phyloP scores from a whole-genome alignment of 2,888 invertebrate species.

The Eupithecia abbreviata region DNA sequence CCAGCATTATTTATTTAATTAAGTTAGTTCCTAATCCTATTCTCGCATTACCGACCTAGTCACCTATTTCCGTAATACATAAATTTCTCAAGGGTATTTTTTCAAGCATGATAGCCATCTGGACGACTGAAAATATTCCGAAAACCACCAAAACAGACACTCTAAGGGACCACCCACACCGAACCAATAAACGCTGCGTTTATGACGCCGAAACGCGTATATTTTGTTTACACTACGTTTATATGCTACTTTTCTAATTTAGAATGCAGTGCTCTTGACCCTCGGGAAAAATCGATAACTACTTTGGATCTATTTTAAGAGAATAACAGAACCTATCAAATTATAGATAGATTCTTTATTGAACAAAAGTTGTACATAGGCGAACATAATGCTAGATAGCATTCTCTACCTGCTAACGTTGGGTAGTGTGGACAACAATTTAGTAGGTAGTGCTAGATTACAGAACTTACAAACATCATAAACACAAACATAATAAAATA shows the following conservation, averaged over 20 bases:
- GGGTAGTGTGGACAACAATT: too few species aligned
- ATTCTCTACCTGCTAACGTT: too few species aligned
- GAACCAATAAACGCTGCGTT: constrained; percentile 72
- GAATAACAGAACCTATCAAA: not conserved
- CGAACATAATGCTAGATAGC: too few species aligned
- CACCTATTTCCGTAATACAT: too few species aligned
- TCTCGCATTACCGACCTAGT: too few species aligned
- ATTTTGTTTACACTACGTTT: constrained; percentile 33
- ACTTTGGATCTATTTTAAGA: not conserved
- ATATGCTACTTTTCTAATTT: constrained; percentile 12
- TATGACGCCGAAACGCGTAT: constrained; percentile 53
- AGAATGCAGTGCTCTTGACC: constrained; percentile 10
- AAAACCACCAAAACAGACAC: constrained; percentile 15
- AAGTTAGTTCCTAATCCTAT: too few species aligned
- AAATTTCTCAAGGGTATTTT: too few species aligned
- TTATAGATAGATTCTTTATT: not conserved
- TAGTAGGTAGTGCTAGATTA: too few species aligned
- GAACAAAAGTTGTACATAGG: too few species aligned
- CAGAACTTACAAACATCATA: too few species aligned
- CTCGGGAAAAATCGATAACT: not conserved
- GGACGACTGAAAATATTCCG: constrained; percentile 24
- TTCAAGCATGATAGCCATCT: constrained; percentile 14
- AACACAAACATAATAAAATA: too few species aligned
- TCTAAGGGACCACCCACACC: constrained; percentile 68
- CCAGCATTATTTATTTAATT: too few species aligned